Conservation (phyloP, 2,888 invertebrate species). For the Listrodromus nycthemerus region DNA sequence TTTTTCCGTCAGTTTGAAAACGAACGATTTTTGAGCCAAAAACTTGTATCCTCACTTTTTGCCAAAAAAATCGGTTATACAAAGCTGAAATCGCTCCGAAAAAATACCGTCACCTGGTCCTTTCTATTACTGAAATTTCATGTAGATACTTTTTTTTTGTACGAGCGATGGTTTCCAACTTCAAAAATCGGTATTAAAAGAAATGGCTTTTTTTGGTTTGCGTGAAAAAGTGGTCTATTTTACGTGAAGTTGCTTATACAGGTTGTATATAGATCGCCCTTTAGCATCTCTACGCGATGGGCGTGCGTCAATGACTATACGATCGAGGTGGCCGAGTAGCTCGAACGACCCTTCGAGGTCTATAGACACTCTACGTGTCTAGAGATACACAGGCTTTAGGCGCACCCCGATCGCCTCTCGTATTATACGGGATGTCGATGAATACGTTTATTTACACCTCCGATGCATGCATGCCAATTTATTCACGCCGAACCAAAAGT, state of each 20-base stretch:
- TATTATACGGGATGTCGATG: neutral
- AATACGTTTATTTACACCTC: constrained; percentile 3
- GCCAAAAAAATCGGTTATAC: too few species aligned
- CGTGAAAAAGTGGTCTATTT: neutral
- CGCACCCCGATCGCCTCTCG: neutral
- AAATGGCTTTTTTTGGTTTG: neutral
- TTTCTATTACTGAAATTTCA: too few species aligned
- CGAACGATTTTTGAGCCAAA: too few species aligned
- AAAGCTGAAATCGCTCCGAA: too few species aligned
- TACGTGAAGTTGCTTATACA: neutral
- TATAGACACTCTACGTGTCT: constrained; percentile 11
- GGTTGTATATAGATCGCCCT: constrained; percentile 5
- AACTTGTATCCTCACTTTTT: too few species aligned
- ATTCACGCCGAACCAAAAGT: neutral
- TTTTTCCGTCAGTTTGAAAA: too few species aligned
- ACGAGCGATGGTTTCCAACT: neutral
- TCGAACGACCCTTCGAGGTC: neutral
- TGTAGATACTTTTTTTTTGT: too few species aligned
- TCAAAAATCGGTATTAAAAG: neutral
- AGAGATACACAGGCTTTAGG: neutral
- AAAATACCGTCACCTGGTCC: too few species aligned
- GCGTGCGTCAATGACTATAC: neutral
- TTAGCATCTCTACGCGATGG: constrained; percentile 2
- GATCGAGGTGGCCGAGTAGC: constrained; percentile 2
- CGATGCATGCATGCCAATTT: neutral